Conservation (phyloP, 2,797 vertebrate species). For the Epinephelus coioides region DNA sequence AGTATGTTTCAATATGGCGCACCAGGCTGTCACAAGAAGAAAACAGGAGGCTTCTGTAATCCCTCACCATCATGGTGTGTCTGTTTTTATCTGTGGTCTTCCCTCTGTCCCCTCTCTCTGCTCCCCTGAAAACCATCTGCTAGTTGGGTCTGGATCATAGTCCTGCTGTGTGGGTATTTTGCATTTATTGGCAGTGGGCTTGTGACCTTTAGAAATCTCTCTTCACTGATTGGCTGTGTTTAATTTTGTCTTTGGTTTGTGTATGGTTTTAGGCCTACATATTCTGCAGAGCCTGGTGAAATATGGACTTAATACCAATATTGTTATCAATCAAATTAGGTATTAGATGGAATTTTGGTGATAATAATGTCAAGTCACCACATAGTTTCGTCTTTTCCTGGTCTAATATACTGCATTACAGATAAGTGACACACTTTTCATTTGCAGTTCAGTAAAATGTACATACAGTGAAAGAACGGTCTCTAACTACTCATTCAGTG, state of each 20-base stretch:
- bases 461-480: neutral
- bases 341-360: neutral
- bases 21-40: conserved; percentile 12
- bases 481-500: neutral
- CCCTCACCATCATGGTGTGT: conserved; percentile 1
- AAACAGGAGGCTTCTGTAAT: conserved; percentile 22
- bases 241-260: neutral
- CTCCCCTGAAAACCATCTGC: conserved; percentile 53
- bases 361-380: neutral
- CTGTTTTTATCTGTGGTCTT: conserved; percentile 19
- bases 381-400: neutral
- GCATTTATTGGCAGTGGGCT: conserved; percentile 4
- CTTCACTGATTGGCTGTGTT: neutral
- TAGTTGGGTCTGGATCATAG: conserved; percentile 35
- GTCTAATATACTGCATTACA: too few species aligned
- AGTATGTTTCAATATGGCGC: conserved; percentile 1
- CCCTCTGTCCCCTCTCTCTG: neutral
- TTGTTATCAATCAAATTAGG: neutral
- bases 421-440: neutral
- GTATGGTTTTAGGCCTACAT: neutral
- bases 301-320: neutral
- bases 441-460: neutral
- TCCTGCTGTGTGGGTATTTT: conserved; percentile 29
- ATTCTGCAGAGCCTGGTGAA: neutral
- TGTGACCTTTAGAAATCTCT: conserved; percentile 3